Percentiles rank a stretch among this genome's conserved stretches.
These are phyloP conservation scores for Hyppa rectilinea DNA, from an alignment of 2,888 invertebrate species.

Conservation along the genomic window DNA sequence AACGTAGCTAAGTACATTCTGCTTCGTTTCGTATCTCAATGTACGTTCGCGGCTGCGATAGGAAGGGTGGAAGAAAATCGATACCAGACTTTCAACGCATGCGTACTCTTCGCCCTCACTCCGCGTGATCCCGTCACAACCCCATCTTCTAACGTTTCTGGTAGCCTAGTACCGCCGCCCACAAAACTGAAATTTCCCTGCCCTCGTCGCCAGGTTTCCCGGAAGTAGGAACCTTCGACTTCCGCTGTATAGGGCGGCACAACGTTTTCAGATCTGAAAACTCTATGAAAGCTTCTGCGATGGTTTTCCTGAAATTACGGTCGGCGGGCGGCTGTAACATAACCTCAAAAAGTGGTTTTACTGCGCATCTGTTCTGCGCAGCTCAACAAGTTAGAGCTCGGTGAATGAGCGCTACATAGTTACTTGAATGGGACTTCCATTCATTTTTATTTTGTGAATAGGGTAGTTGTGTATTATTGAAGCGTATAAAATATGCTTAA, in stretches of 20 bases:
- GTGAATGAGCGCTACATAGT: slow-evolving; percentile 19
- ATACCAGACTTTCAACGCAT: slow-evolving; percentile 71
- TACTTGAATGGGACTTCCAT: slow-evolving; percentile 18
- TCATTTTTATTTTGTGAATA: slow-evolving; percentile 2
- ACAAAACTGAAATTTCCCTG: slow-evolving; percentile 89
- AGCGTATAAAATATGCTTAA: not conserved
- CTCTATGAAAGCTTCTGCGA: slow-evolving; percentile 35
- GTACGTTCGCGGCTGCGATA: not conserved
- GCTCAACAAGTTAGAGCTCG: slow-evolving; percentile 57
- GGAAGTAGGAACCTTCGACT: slow-evolving; percentile 80
- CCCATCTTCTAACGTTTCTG: slow-evolving; percentile 70
- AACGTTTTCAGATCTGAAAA: slow-evolving; percentile 56
- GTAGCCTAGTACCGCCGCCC: slow-evolving; percentile 86
- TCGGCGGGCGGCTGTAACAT: not conserved
- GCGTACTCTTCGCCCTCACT: slow-evolving; percentile 67
- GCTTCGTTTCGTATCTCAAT: slow-evolving; percentile 23
- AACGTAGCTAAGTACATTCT: slow-evolving; percentile 3
- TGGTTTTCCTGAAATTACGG: slow-evolving; percentile 29
- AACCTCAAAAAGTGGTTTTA: no score
- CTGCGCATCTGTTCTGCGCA: slow-evolving; percentile 81
- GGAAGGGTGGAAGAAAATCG: slow-evolving; percentile 51
- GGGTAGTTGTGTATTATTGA: not conserved
- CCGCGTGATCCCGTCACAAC: slow-evolving; percentile 18
- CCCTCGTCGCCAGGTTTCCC: slow-evolving; percentile 85
- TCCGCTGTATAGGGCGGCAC: slow-evolving; percentile 84